Conservation (phyloP, 2,888 invertebrate species). For the Eretmocerus hayati region DNA sequence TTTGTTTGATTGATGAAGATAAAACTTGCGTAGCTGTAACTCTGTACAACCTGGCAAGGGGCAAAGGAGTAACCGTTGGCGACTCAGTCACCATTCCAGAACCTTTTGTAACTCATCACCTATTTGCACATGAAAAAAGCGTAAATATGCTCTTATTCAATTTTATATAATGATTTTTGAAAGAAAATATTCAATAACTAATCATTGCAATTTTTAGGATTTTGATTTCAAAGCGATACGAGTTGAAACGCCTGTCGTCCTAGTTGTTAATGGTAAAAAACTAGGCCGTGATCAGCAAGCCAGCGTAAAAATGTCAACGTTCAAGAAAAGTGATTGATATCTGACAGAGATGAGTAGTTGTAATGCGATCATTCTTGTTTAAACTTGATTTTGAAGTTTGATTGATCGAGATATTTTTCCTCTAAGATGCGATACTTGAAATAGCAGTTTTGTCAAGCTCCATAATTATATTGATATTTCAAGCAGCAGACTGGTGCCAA, state of each 20-base stretch:
- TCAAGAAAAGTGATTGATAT: constrained; percentile 54
- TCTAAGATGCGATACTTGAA: too few relatives aligned
- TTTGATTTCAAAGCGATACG: constrained; percentile 68
- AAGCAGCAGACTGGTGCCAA: too few relatives aligned
- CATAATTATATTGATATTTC: too few relatives aligned
- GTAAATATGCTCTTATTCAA: constrained; percentile 43
- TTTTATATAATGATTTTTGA: too few relatives aligned
- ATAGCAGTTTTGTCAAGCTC: too few relatives aligned
- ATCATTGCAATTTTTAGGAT: constrained; percentile 60
- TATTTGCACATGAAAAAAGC: constrained; percentile 52
- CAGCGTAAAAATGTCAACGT: constrained; percentile 58
- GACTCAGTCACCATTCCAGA: constrained; percentile 78
- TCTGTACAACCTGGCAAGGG: constrained; percentile 77
- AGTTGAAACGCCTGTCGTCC: constrained; percentile 67
- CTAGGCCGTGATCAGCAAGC: constrained; percentile 62
- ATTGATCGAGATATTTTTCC: too few relatives aligned
- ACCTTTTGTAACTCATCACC: constrained; percentile 58
- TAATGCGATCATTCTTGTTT: too few relatives aligned
- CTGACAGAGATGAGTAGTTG: too few relatives aligned
- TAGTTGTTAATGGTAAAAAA: constrained; percentile 72
- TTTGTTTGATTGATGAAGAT: constrained; percentile 70
- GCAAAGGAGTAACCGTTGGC: constrained; percentile 76
- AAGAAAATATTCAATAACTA: too few relatives aligned
- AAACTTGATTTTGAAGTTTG: too few relatives aligned
- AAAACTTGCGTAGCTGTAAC: constrained; percentile 67